Evolutionary conservation across 2,797 vertebrate genomes (phyloP).

Genomic region (Acanthornis magna): DNA sequence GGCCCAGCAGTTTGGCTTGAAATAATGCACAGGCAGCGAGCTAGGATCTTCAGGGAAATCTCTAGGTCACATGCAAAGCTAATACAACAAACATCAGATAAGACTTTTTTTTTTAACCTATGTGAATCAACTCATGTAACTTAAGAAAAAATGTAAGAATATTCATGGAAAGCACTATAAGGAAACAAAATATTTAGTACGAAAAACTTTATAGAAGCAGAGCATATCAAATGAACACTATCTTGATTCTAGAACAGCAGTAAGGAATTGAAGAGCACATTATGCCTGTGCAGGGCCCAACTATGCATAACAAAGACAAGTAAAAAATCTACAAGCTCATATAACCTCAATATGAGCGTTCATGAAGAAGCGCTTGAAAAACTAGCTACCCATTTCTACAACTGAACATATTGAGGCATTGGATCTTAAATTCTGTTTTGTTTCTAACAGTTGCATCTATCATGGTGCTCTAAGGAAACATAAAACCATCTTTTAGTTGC

Average conservation of each 20-base stretch:
- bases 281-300: background rate
- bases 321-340: background rate
- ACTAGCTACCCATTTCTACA: background rate
- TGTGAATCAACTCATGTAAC: background rate
- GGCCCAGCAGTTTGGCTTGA: background rate
- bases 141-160: background rate
- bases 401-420: background rate
- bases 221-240: background rate
- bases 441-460: background rate
- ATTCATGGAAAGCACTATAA: background rate
- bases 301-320: background rate
- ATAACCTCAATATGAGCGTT: background rate
- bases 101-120: background rate
- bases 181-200: background rate
- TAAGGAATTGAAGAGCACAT: background rate
- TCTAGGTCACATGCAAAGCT: background rate
- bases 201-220: background rate
- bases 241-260: background rate
- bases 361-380: background rate
- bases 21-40: background rate
- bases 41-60: background rate
- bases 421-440: constrained; percentile 1
- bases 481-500: background rate
- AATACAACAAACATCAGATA: background rate
- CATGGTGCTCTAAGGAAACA: background rate